phyloP scores from a whole-genome alignment of 2,797 vertebrate species.

The Sciurus carolinensis region DNA sequence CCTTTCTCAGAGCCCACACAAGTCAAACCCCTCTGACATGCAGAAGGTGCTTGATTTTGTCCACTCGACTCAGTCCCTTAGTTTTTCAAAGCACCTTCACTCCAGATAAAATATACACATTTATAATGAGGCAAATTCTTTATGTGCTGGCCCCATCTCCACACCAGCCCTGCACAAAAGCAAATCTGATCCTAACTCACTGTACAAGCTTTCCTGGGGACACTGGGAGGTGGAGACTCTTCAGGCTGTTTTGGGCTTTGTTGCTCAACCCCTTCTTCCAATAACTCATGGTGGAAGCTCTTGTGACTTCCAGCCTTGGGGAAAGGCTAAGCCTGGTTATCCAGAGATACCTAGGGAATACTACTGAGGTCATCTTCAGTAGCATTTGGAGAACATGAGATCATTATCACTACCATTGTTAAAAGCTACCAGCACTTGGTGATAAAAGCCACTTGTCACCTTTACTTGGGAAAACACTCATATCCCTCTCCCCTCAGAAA shows the following conservation, averaged over 20 bases:
- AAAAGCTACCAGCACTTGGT: neutral
- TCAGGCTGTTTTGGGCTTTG: neutral
- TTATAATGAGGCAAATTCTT: neutral
- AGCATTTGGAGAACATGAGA: neutral
- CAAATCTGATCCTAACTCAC: neutral
- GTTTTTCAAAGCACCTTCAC: neutral
- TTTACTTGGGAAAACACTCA: neutral
- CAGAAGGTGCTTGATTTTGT: constrained; percentile 45
- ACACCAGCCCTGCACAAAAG: neutral
- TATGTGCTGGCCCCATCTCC: neutral
- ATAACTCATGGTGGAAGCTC: neutral
- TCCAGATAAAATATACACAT: neutral
- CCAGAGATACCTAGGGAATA: neutral
- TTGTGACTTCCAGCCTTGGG: neutral
- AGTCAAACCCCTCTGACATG: constrained; percentile 23
- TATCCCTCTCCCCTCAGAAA: neutral
- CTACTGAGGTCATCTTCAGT: neutral
- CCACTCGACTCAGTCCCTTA: neutral
- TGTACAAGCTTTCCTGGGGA: neutral
- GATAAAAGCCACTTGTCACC: neutral
- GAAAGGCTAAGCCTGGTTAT: neutral
- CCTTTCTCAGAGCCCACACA: constrained; percentile 69
- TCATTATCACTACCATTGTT: neutral
- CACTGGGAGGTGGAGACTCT: neutral
- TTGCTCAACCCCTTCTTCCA: neutral